These are phyloP conservation scores for Tangara arthus DNA, from an alignment of 2,797 vertebrate species.

Conservation along the genomic window DNA sequence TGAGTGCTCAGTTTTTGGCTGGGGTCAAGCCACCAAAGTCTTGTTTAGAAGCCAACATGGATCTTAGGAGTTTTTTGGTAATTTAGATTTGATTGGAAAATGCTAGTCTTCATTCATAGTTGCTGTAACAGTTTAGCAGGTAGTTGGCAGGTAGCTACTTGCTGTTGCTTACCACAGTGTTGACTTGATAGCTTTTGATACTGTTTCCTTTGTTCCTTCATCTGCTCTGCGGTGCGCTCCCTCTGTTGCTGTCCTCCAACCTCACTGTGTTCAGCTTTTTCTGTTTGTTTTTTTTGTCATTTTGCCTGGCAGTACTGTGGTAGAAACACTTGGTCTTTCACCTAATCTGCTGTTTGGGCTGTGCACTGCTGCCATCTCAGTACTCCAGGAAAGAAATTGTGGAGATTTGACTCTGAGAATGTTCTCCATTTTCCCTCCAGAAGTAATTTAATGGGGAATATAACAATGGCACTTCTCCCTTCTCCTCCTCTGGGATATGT, in stretches of 20 bases:
- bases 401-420: background rate
- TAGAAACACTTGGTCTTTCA: background rate
- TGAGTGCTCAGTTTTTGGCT: background rate
- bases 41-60: background rate
- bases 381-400: background rate
- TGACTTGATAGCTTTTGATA: background rate
- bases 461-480: background rate
- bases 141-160: background rate
- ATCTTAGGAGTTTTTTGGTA: background rate
- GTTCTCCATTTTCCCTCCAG: background rate
- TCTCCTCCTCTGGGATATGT: background rate
- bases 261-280: background rate
- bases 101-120: background rate
- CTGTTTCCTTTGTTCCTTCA: background rate
- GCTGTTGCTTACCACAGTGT: background rate
- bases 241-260: background rate
- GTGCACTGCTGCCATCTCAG: background rate
- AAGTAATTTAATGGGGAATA: background rate
- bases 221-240: fast-evolving
- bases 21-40: background rate
- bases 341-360: background rate
- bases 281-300: background rate
- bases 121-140: background rate
- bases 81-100: background rate
- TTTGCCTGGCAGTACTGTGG: background rate